These are phyloP conservation scores for Balaeniceps rex DNA, from an alignment of 2,113 vertebrate species.

Conservation along the genomic window DNA sequence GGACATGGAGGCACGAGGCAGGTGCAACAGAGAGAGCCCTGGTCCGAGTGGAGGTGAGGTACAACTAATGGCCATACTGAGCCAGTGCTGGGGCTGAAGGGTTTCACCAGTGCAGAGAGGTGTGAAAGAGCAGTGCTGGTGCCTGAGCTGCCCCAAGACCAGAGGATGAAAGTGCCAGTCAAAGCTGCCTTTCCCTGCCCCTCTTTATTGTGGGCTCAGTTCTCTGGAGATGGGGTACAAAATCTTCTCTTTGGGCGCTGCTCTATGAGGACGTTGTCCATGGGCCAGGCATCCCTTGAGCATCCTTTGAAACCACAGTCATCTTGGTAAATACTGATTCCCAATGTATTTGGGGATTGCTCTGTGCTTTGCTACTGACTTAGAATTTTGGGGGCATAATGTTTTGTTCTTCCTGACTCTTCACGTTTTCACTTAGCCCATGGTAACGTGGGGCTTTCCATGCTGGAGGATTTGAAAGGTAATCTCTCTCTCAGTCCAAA, in stretches of 20 bases:
- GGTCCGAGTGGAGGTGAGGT: neutral
- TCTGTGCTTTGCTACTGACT: neutral
- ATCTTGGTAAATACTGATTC: neutral
- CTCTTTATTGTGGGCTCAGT: neutral
- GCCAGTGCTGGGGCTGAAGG: neutral
- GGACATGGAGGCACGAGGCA: neutral
- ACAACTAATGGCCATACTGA: neutral
- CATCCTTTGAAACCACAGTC: neutral
- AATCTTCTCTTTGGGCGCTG: neutral
- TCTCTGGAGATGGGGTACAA: neutral
- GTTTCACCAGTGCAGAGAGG: neutral
- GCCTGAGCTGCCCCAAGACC: neutral
- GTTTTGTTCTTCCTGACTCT: neutral
- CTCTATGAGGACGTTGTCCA: fast-evolving
- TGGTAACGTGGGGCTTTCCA: neutral
- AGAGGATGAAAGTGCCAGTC: neutral
- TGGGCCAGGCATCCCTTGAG: neutral
- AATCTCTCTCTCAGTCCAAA: neutral
- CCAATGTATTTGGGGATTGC: neutral
- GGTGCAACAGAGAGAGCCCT: neutral
- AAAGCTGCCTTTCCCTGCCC: neutral
- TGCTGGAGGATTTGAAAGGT: neutral
- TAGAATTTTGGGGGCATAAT: neutral
- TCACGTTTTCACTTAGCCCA: neutral
- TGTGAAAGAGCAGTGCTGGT: neutral